Conservation (phyloP, 2,797 vertebrate species). For the Sciurus carolinensis region DNA sequence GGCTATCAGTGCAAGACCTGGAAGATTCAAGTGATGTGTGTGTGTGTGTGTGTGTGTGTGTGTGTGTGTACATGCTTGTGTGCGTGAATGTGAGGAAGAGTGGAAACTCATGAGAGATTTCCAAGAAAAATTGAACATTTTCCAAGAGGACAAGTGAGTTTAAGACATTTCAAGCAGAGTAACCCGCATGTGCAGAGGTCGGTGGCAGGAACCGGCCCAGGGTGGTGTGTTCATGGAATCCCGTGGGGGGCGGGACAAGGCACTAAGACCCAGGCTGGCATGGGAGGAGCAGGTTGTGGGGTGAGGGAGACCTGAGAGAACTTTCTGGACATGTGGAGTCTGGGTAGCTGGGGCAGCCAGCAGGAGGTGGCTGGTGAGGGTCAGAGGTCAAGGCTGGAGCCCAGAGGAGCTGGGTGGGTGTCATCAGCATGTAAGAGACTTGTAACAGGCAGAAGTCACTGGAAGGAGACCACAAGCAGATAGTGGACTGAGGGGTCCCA, state of each 20-base stretch:
- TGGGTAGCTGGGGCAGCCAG: not conserved
- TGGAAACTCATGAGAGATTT: not conserved
- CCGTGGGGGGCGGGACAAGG: not conserved
- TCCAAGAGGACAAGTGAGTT: not conserved
- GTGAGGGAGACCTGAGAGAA: not conserved
- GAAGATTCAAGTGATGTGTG: not conserved
- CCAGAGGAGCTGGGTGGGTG: not conserved
- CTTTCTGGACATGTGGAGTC: not conserved
- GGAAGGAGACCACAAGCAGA: not conserved
- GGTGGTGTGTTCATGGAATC: not conserved
- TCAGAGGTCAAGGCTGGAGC: not conserved
- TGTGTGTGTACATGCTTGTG: not conserved
- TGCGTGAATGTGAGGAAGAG: not conserved
- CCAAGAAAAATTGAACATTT: not conserved
- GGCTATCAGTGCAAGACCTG: not conserved
- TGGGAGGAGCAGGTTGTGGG: not conserved
- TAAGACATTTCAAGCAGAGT: not conserved
- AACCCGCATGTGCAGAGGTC: not conserved
- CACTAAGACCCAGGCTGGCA: not conserved
- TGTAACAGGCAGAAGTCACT: not conserved
- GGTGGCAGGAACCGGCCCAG: not conserved
- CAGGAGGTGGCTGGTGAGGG: not conserved
- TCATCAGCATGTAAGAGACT: not conserved
- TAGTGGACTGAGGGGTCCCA: not conserved
- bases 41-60: not conserved